A percentile compares a stretch with the other conserved stretches of the same genome.
These are phyloP conservation scores for Chiroxiphia lanceolata DNA, from an alignment of 2,797 vertebrate species.

Conservation along the genomic window DNA sequence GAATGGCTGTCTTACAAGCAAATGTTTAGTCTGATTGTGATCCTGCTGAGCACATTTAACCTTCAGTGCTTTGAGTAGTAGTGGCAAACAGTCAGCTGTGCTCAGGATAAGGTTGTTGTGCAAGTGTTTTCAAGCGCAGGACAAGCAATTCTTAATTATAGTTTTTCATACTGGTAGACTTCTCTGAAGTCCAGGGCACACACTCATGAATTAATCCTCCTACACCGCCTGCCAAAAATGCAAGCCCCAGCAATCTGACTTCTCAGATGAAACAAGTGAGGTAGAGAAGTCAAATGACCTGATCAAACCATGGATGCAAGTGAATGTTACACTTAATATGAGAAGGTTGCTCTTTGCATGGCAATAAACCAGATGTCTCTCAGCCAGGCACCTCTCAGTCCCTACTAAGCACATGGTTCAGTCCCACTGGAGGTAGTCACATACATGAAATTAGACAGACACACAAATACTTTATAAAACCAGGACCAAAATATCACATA, in stretches of 20 bases:
- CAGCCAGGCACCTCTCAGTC: not conserved
- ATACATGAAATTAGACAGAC: not conserved
- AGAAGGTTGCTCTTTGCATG: not conserved
- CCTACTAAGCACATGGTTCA: not conserved
- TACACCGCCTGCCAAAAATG: not conserved
- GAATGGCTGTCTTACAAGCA: not conserved
- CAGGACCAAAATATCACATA: not conserved
- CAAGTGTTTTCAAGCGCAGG: not conserved
- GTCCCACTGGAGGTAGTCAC: not conserved
- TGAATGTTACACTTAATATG: not conserved
- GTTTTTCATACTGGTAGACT: not conserved
- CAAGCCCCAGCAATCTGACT: not conserved
- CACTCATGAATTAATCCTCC: not conserved
- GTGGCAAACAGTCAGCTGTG: not conserved
- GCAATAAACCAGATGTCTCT: not conserved
- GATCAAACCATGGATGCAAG: not conserved
- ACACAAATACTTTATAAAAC: not conserved
- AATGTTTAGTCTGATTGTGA: not conserved
- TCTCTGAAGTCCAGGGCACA: not conserved
- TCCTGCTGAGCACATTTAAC: not conserved
- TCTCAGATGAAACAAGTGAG: not conserved
- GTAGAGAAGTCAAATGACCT: not conserved
- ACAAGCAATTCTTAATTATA: constrained; percentile 11
- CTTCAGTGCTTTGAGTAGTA: not conserved
- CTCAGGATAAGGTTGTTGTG: not conserved